Conservation (phyloP, 2,113 vertebrate genomes). For the Artemisiospiza belli region DNA sequence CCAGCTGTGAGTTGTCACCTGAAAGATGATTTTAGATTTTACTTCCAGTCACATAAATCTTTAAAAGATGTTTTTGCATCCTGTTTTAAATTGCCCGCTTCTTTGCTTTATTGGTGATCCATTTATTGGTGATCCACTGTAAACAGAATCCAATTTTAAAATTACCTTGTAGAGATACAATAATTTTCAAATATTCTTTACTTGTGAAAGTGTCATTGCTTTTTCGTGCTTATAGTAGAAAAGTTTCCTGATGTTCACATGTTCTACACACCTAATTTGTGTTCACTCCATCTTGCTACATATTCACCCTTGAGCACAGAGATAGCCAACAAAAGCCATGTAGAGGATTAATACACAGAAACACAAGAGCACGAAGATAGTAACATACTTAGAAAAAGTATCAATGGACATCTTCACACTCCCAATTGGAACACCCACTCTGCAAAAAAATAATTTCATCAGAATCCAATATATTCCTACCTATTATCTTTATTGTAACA, state of each 20-base stretch:
- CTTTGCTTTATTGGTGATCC: neutral
- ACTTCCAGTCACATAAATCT: neutral
- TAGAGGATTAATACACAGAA: neutral
- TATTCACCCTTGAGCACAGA: neutral
- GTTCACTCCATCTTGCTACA: neutral
- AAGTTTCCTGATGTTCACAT: neutral
- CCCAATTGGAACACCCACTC: neutral
- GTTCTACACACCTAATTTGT: neutral
- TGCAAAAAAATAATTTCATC: neutral
- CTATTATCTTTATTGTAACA: neutral
- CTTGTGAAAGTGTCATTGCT: neutral
- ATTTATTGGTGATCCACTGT: neutral
- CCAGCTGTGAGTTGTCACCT: neutral
- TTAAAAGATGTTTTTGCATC: neutral
- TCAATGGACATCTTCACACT: neutral
- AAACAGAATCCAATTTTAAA: neutral
- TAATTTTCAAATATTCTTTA: neutral
- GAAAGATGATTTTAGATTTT: neutral
- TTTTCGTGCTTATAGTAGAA: neutral
- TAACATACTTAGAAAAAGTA: neutral
- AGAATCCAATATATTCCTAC: neutral
- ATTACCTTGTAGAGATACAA: neutral
- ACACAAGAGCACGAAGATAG: rapidly evolving
- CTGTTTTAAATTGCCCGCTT: neutral
- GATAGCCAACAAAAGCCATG: neutral